Evolutionary conservation across 1,140 invertebrate species (phyloP), one percentile per base, ranked within the genome.

Genomic region (Oedothorax gibbosus): DNA sequence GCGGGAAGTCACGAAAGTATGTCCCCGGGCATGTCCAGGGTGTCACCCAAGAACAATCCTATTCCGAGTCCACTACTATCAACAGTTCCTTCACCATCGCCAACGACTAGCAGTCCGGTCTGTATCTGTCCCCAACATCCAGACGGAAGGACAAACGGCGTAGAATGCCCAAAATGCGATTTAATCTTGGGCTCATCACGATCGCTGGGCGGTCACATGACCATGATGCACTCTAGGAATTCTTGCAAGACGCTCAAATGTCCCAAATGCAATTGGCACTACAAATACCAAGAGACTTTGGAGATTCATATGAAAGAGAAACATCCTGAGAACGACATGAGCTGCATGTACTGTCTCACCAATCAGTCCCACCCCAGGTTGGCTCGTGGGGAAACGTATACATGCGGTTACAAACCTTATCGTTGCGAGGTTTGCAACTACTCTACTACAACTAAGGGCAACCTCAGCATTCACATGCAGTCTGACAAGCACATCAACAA

Each of bases 241-340:
- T 99, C 97, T 3, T 99, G 98, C 90, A 99, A 99, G 91, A 99
- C 98, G 0, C 92, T 99, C 21, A 99, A 99, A 91, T 99, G 99
- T 93, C 99, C 99, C 0, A 99, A 99, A 90, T 99, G 99, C 89
- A 99, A 99, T 91, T 99, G 99, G 99, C 98, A 99, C 90, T 99
- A 99, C 91, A 99, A 99, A 91, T 99, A 99, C 89, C 98, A 99
- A 91, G 99, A 99, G 91, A 99, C 99, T 0, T 91, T 99, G 56
- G 99, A 99, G 91, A 99, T 99, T 88, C 99, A 99, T 90, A 99
- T 99, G 98, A 99, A 99, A 90, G 99, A 99, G 89, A 99, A 99
- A 90, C 99, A 99, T 91, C 97, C 98, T 0, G 98, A 99, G 89
- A 97, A 95, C 86, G 98, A 99, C 89, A 97, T 96, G 15, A 97